Conservation (phyloP, 2,113 vertebrate species). For the Bolborhynchus lineola region DNA sequence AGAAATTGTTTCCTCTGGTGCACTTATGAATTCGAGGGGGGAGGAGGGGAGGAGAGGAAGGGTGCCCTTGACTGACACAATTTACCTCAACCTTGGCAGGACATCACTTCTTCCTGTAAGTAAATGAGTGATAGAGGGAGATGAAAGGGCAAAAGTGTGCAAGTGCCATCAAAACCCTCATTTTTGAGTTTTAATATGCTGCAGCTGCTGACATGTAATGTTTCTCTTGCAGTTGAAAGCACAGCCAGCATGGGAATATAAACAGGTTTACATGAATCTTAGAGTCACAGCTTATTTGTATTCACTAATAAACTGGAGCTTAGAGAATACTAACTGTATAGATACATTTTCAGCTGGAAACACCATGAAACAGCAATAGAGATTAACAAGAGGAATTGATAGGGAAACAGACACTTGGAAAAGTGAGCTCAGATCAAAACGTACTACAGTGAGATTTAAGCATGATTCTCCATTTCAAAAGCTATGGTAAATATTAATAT, state of each 20-base stretch:
- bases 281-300: neutral
- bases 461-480: neutral
- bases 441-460: neutral
- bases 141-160: constrained; percentile 30
- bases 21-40: neutral
- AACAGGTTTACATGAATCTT: constrained; percentile 26
- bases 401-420: neutral
- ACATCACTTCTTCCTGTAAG: constrained; percentile 18
- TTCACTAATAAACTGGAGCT: neutral
- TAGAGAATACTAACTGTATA: neutral
- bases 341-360: neutral
- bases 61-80: neutral
- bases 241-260: neutral
- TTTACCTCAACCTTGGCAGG: constrained; percentile 38
- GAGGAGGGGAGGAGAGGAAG: neutral
- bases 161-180: neutral
- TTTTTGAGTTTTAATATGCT: constrained; percentile 35
- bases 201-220: neutral
- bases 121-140: constrained; percentile 17
- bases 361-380: neutral
- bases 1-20: constrained; percentile 29
- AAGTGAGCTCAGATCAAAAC: neutral
- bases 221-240: constrained; percentile 1
- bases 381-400: neutral
- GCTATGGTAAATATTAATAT: neutral